Conservation (phyloP, 2,113 vertebrate genomes). For the Phaethornis superciliosus region DNA sequence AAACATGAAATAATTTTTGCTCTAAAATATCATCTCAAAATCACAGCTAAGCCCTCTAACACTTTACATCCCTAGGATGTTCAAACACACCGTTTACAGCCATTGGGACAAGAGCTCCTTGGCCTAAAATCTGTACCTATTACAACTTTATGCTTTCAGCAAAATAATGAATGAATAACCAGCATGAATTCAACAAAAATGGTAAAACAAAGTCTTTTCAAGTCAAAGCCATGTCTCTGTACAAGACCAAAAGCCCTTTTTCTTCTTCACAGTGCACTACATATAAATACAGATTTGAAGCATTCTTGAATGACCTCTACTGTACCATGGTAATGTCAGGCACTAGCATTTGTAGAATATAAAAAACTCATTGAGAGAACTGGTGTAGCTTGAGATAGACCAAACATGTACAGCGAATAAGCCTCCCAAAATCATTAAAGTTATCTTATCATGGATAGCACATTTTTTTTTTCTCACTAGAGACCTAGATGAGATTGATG, state of each 20-base stretch:
- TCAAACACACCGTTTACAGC: not conserved
- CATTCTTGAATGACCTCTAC: not conserved
- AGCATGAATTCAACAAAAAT: not conserved
- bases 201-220: not conserved
- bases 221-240: not conserved
- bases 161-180: not conserved
- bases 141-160: not conserved
- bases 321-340: not conserved
- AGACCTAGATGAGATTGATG: not conserved
- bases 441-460: not conserved
- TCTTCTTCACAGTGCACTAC: not conserved
- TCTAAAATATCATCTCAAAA: not conserved
- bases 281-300: not conserved
- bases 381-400: not conserved
- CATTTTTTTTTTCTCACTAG: not conserved
- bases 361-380: not conserved
- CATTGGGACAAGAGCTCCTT: not conserved
- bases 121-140: not conserved
- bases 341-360: not conserved
- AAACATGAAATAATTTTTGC: not conserved
- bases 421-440: not conserved
- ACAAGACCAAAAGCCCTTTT: not conserved
- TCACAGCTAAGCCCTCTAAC: not conserved
- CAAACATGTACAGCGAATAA: not conserved
- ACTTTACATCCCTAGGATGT: not conserved